Evolutionary conservation across 2,888 invertebrate genomes (phyloP).

Genomic region (Brenthis daphne): DNA sequence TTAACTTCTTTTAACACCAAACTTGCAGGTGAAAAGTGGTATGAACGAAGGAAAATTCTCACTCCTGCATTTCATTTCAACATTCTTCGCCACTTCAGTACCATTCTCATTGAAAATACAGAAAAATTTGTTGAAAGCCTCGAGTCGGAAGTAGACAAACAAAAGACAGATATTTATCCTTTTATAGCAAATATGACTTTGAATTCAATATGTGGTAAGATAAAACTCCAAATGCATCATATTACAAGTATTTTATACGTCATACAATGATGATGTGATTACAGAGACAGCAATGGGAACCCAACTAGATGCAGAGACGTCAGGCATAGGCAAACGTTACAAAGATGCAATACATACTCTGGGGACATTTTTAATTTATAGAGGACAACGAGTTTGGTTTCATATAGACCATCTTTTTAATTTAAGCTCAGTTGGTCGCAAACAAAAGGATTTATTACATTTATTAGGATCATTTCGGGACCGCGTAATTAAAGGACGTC

Average conservation of each 20-base stretch:
- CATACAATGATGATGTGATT: conserved; percentile 44
- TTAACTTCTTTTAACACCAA: background rate
- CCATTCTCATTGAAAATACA: conserved; percentile 66
- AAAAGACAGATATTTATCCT: conserved; percentile 71
- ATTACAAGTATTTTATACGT: no score
- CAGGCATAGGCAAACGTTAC: conserved; percentile 71
- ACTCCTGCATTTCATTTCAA: conserved; percentile 86
- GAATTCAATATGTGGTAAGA: conserved; percentile 87
- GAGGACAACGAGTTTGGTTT: conserved; percentile 80
- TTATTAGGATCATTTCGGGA: conserved; percentile 61
- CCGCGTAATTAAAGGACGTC: conserved; percentile 40
- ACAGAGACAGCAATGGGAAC: conserved; percentile 88
- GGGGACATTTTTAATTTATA: conserved; percentile 61
- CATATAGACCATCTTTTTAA: conserved; percentile 80
- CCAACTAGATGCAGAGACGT: conserved; percentile 72
- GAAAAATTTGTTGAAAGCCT: conserved; percentile 44
- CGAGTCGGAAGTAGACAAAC: conserved; percentile 21
- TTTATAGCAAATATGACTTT: conserved; percentile 82
- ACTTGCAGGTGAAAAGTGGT: conserved; percentile 80
- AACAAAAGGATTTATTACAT: conserved; percentile 65
- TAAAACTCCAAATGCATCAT: conserved; percentile 47
- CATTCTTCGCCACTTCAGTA: conserved; percentile 70
- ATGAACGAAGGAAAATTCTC: conserved; percentile 82
- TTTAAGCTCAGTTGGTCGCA: conserved; percentile 69
- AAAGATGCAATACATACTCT: conserved; percentile 80